Evolutionary conservation across 1,140 invertebrate genomes (phyloP).

Genomic region (Cecropterus lyciades): DNA sequence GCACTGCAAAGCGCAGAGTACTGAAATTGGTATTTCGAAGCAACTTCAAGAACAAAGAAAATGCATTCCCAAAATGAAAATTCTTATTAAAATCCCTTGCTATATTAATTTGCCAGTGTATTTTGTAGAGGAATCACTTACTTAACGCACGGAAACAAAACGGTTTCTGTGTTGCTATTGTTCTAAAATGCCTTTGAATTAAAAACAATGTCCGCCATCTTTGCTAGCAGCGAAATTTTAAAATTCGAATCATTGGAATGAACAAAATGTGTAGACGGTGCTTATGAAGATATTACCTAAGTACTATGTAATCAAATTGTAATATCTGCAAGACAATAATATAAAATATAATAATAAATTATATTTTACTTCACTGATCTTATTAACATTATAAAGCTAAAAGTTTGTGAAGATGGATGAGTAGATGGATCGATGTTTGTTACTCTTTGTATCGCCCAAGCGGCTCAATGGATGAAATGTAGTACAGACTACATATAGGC

Average conservation of each 20-base stretch:
- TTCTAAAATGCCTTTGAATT: conserved; percentile 8
- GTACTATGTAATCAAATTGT: no score
- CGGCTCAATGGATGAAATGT: no score
- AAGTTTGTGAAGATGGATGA: no score
- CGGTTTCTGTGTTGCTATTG: conserved; percentile 8
- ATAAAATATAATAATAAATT: no score
- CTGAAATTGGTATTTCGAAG: neutral
- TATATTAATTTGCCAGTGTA: conserved; percentile 14
- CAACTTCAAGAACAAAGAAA: conserved; percentile 2
- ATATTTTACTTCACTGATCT: no score
- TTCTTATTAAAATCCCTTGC: conserved; percentile 16
- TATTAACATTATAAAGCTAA: no score
- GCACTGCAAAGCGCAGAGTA: neutral
- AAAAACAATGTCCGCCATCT: conserved; percentile 18
- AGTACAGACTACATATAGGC: no score
- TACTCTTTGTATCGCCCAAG: no score
- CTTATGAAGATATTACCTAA: no score
- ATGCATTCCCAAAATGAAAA: conserved; percentile 20
- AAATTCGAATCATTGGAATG: conserved; percentile 7
- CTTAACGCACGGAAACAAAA: conserved; percentile 25
- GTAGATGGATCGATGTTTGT: no score
- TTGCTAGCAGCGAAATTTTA: conserved; percentile 8
- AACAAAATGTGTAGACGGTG: neutral
- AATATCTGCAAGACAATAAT: no score
- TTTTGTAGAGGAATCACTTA: conserved; percentile 23